Percentiles rank a stretch among this genome's conserved stretches.
Evolutionary conservation across 2,888 invertebrate genomes (phyloP).

Genomic region (Limnephilus rhombicus): DNA sequence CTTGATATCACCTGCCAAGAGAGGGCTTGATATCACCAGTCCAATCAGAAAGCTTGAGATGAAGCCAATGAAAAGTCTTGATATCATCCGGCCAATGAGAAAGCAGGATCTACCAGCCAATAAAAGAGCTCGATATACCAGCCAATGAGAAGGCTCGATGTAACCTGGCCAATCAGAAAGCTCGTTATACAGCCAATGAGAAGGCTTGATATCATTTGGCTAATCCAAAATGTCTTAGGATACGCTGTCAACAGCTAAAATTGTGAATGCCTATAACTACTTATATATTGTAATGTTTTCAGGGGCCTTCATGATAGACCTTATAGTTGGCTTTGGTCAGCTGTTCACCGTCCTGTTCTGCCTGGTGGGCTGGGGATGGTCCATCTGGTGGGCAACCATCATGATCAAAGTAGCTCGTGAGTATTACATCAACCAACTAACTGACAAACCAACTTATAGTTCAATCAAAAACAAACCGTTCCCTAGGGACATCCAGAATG

Average conservation of each 20-base stretch:
- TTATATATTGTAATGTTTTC: conserved; percentile 40
- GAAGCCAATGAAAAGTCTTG: no score
- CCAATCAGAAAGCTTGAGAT: no score
- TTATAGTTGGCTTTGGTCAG: conserved; percentile 92
- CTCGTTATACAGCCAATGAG: no score
- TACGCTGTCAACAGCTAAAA: not conserved
- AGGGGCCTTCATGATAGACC: conserved; percentile 89
- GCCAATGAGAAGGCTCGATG: no score
- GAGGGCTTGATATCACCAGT: no score
- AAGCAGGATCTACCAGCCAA: no score
- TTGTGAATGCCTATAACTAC: not conserved
- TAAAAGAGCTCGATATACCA: not conserved
- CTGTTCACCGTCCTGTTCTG: conserved; percentile 96
- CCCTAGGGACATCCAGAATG: not conserved
- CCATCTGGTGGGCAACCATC: conserved; percentile 97
- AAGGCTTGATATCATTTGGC: no score
- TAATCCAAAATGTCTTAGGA: no score
- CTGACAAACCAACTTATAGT: not conserved
- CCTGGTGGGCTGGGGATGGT: conserved; percentile 98
- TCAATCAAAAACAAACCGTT: not conserved
- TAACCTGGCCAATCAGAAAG: no score
- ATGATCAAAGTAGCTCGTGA: conserved; percentile 93
- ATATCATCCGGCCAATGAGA: no score
- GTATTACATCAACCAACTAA: conserved; percentile 70
- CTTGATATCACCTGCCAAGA: no score